Conservation (phyloP, 2,888 invertebrate genomes). For the Theretra japonica region DNA sequence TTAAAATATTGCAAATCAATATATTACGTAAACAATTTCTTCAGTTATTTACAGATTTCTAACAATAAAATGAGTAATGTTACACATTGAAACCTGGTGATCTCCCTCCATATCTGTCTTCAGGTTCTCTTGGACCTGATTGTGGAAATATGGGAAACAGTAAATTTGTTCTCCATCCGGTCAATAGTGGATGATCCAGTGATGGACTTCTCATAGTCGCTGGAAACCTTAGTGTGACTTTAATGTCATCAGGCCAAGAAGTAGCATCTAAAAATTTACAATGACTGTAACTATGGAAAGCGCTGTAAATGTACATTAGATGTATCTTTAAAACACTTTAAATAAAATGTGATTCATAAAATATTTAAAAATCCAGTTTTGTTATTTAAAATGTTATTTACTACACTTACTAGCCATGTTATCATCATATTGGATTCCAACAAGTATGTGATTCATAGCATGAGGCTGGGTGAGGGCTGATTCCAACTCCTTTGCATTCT, state of each 20-base stretch:
- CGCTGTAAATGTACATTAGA: not conserved
- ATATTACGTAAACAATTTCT: not conserved
- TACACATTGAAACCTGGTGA: slow-evolving; percentile 81
- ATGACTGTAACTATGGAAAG: not conserved
- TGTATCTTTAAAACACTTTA: too few species aligned
- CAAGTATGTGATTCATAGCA: slow-evolving; percentile 73
- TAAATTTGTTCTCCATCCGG: slow-evolving; percentile 89
- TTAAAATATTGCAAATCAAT: too few species aligned
- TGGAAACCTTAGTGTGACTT: slow-evolving; percentile 86
- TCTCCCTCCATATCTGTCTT: slow-evolving; percentile 73
- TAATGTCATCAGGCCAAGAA: slow-evolving; percentile 81
- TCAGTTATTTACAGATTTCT: not conserved
- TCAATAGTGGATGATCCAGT: slow-evolving; percentile 70
- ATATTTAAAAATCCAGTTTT: not conserved
- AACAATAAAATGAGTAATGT: not conserved
- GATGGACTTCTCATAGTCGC: slow-evolving; percentile 84
- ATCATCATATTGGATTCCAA: slow-evolving; percentile 77
- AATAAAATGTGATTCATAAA: not conserved
- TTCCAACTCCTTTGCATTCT: slow-evolving; percentile 68
- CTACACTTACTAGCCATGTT: slow-evolving; percentile 71
- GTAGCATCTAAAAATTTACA: slow-evolving; percentile 60
- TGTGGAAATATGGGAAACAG: slow-evolving; percentile 87
- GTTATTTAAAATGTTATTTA: not conserved
- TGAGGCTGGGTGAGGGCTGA: slow-evolving; percentile 71
- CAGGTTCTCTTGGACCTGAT: slow-evolving; percentile 87